Percentiles rank a stretch among this genome's conserved stretches.
Conservation (phyloP, 2,797 vertebrate genomes). For the Sebastes trivittatus region DNA sequence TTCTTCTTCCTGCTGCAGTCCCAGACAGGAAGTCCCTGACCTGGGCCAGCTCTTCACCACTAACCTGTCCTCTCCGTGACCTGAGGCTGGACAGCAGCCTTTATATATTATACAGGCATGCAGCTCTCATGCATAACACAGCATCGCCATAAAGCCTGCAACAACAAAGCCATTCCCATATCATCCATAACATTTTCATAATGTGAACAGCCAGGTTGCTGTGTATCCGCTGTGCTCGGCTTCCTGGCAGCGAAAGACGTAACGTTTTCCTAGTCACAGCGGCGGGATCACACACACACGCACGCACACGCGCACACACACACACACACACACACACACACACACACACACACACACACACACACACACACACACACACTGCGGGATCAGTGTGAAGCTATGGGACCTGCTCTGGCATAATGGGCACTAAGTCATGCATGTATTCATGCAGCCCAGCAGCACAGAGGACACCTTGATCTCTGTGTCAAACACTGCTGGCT, state of each 20-base stretch:
- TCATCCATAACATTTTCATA: slow-evolving; percentile 59
- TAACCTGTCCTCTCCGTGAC: slow-evolving; percentile 32
- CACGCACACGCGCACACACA: not conserved
- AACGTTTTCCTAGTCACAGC: slow-evolving; percentile 27
- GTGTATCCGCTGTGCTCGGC: not conserved
- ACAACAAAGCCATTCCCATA: slow-evolving; percentile 35
- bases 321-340: not conserved
- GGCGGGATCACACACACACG: not conserved
- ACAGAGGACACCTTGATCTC: slow-evolving; percentile 51
- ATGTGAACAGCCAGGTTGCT: slow-evolving; percentile 18
- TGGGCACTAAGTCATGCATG: slow-evolving; percentile 59
- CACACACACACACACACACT: not conserved
- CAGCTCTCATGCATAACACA: slow-evolving; percentile 32
- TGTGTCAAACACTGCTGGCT: slow-evolving; percentile 39
- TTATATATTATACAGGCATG: slow-evolving; percentile 32
- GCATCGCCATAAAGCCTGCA: slow-evolving; percentile 1
- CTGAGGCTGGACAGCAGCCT: slow-evolving; percentile 1
- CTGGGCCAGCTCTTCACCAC: not conserved
- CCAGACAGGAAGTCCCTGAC: not conserved
- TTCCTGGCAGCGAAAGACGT: slow-evolving; percentile 25
- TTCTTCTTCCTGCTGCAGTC: not conserved
- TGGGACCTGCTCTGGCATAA: slow-evolving; percentile 48
- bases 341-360: not conserved
- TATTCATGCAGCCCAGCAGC: slow-evolving; percentile 55
- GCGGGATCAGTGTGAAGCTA: slow-evolving; percentile 20